Evolutionary conservation across 2,797 vertebrate genomes (phyloP), one percentile per base, ranked within the genome.

Genomic region (Selene dorsalis): DNA sequence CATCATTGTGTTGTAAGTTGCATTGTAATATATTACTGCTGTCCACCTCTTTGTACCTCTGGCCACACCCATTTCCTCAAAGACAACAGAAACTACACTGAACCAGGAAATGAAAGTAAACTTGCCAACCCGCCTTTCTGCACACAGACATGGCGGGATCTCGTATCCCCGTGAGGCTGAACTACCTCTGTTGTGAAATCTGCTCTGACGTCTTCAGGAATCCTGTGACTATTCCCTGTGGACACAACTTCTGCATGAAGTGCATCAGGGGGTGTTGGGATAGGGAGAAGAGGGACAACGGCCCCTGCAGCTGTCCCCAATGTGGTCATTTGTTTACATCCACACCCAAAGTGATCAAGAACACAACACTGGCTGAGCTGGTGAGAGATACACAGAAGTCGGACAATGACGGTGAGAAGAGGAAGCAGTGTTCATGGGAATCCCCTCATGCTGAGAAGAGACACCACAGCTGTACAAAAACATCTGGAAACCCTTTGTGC

Each of bases 171-270:
- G 59, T 24, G 18, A 69, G 20, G 12, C 43, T 50, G 17, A 58
- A 59, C 9, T 9, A 1, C 28, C 78, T 85, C 61, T 18, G 48
- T 52, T 89, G 87, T 59, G n/a, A 0, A 0, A 62, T 86, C 48
- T 89, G 86, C 72, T 1, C 1, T 0, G 0, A 72, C 0, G 2
- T 80, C 6, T 74, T 87, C 73, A 45, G 52, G 58, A 20, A 73
- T 32, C 84, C 85, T 3, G 56, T 17, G 0, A 82, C 70, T 5
- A 20, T 77, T 32, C 57, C 76, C 10, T 86, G 84, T 0, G 86
- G 86, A 1, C 86, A 87, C 82, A 79, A 45, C 68, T 85, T 85
- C 70, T 87, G 86, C 79, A 48, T 39, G 53, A 3, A 0, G 11
- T 91, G 90, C 67, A 80, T 90, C 52, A 22, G 60, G 52, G 20